Base-by-base conservation (phyloP, 2,113 vertebrate species). In the Lynx canadensis region DNA sequence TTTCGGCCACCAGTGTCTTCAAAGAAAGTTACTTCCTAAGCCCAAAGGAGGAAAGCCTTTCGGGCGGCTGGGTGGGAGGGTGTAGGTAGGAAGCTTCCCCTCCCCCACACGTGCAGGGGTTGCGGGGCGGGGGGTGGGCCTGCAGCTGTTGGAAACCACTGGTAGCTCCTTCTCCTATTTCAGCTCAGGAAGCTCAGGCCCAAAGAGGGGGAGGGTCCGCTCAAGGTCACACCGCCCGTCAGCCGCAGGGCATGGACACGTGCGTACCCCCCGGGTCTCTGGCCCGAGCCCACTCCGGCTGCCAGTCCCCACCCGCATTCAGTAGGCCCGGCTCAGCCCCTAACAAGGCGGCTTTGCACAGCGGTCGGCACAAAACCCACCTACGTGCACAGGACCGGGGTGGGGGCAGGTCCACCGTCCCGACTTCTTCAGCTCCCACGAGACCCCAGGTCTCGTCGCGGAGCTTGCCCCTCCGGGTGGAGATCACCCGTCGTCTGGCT, bases 151-250 rank as follows among this genome's bases (percentile, higher is more conserved):
- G 31, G 76, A 69, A 95, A 33, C 69, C 86, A 8, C 48, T 36
- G 18, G 36, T 38, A 27, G 55, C 33, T 38, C 89, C 94, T 76
- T n/a, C n/a, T 86, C 87, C 5, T 11, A 4, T 71, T 96, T 82
- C 73, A 76, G 57, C 50, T 45, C n/a, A 6, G 36, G 63, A 74
- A 21, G 50, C 50, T 48, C 27, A 88, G 86, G 94, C 55, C 87
- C 95, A 94, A 89, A 88, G 88, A 78, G 8, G n/a, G 76, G 52
- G 11, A 29, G 45, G 50, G 14, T 60, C 78, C 38, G 27, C n/a
- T 36, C 80, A 73, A 80, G 78, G 68, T 25, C 89, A 94, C 95
- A 92, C 57, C 83, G 87, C 66, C 13, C 1, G 57, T 63, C 19
- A 21, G 36, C 45, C 66, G 1, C 74, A 33, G 60, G 23, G 27